Evolutionary conservation across 2,113 vertebrate species (phyloP).

Genomic region (Nasalis larvatus): DNA sequence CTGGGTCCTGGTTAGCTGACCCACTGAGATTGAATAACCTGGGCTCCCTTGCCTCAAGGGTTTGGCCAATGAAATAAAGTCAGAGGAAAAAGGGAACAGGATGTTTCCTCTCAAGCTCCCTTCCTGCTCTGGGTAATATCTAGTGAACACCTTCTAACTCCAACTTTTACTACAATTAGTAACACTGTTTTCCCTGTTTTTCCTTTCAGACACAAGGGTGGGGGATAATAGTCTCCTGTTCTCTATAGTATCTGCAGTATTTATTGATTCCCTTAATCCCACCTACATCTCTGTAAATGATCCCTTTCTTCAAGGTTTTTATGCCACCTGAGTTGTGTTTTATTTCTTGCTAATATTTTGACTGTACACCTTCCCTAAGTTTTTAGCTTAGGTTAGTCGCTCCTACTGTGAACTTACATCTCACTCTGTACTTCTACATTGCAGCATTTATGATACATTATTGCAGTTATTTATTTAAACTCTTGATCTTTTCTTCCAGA

Average conservation of each 20-base stretch:
- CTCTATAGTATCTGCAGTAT: not conserved
- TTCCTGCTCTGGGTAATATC: not conserved
- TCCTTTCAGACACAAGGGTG: not conserved
- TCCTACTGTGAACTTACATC: not conserved
- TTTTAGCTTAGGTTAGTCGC: not conserved
- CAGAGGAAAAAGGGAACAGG: not conserved
- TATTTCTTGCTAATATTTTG: not conserved
- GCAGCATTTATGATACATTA: not conserved
- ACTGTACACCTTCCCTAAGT: not conserved
- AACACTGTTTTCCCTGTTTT: conserved; percentile 3
- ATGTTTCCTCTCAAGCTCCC: not conserved
- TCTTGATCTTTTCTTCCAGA: not conserved
- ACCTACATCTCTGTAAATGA: not conserved
- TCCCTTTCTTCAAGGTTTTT: not conserved
- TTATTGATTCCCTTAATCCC: not conserved
- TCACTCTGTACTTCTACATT: not conserved
- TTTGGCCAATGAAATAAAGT: not conserved
- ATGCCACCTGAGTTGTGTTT: not conserved
- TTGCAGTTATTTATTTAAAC: not conserved
- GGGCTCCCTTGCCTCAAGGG: not conserved
- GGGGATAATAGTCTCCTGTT: not conserved
- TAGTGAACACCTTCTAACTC: not conserved
- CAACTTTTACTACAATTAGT: not conserved
- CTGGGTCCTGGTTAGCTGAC: not conserved
- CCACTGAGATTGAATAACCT: not conserved